Conservation (phyloP, 2,888 invertebrate genomes). For the Ernsta delagoae region DNA sequence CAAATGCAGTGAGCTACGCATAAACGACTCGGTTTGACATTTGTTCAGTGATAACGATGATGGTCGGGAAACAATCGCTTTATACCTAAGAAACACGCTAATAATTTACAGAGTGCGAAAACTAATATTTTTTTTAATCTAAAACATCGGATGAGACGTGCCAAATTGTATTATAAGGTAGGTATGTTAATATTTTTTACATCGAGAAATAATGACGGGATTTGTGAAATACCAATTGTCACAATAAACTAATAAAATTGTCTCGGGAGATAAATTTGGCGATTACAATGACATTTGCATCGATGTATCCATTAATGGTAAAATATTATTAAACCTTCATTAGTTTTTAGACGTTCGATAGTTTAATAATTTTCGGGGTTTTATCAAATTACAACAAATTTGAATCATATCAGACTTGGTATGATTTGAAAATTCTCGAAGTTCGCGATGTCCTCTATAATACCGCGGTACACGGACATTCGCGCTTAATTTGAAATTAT, state of each 20-base stretch:
- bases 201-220: no score
- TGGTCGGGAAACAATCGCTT: conserved; percentile 23
- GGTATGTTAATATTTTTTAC: no score
- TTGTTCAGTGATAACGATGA: conserved; percentile 28
- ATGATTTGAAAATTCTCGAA: not conserved
- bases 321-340: not conserved
- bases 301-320: not conserved
- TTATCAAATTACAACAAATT: no score
- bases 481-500: conserved; percentile 33
- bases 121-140: not conserved
- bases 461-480: conserved; percentile 17
- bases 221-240: no score
- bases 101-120: conserved; percentile 1
- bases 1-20: conserved; percentile 50
- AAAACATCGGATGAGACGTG: not conserved
- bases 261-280: not conserved
- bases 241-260: no score
- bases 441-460: not conserved
- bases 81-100: not conserved
- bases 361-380: not conserved
- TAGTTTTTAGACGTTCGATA: not conserved
- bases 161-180: no score
- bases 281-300: not conserved
- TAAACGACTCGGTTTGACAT: conserved; percentile 32
- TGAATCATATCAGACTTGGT: not conserved